Evolutionary conservation across 1,140 invertebrate species (phyloP).

Genomic region (Pentalonia nigronervosa): DNA sequence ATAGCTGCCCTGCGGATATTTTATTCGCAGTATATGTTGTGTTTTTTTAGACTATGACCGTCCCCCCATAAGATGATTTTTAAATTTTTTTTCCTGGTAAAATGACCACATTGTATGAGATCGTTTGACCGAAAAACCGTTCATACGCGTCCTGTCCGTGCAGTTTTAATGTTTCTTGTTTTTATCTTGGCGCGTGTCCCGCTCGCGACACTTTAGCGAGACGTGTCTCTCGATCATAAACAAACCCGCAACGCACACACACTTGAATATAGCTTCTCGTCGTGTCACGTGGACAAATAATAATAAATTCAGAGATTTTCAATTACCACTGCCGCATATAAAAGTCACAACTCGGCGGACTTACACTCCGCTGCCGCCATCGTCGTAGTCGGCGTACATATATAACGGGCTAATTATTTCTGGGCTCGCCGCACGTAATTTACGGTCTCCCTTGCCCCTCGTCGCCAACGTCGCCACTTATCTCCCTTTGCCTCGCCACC

Average conservation of each 20-base stretch:
- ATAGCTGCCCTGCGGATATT: neutral
- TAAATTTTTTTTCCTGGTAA: neutral
- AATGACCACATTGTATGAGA: neutral
- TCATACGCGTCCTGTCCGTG: neutral
- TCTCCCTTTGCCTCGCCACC: neutral
- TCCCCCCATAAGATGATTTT: neutral
- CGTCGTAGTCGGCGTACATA: neutral
- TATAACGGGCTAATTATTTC: constrained; percentile 55
- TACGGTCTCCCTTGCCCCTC: neutral
- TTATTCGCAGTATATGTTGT: neutral
- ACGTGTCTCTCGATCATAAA: constrained; percentile 37
- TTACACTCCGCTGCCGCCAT: neutral
- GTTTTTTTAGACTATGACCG: neutral
- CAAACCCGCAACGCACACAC: neutral
- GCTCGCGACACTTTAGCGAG: neutral
- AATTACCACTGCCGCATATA: constrained; percentile 45
- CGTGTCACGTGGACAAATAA: constrained; percentile 11
- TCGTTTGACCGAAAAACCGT: neutral
- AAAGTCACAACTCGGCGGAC: constrained; percentile 51
- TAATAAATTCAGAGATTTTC: constrained; percentile 54
- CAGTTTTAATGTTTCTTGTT: constrained; percentile 4
- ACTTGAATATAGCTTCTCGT: neutral
- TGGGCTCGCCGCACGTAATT: constrained; percentile 33
- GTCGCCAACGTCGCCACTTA: constrained; percentile 12
- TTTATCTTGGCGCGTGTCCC: constrained; percentile 25